Conservation (phyloP, 2,113 vertebrate genomes). For the Heptranchias perlo region DNA sequence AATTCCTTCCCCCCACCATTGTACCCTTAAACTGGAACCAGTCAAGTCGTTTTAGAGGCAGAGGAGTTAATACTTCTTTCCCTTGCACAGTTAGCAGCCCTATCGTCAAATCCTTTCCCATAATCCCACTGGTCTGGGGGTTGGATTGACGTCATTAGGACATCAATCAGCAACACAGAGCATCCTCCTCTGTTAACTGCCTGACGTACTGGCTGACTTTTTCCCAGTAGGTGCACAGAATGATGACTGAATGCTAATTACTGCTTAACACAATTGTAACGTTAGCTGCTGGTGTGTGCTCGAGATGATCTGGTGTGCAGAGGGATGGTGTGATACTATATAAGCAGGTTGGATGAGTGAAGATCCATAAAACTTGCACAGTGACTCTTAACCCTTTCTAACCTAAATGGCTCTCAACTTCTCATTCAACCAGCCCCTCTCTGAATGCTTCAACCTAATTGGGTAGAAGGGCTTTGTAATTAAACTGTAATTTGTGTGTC, state of each 20-base stretch:
- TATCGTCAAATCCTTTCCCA: neutral
- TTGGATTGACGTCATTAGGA: neutral
- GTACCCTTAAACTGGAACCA: neutral
- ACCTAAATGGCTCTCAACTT: neutral
- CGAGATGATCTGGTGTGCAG: neutral
- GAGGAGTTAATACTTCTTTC: neutral
- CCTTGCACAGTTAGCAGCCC: neutral
- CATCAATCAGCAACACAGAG: neutral
- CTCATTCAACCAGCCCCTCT: neutral
- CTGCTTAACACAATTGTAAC: neutral
- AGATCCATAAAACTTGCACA: neutral
- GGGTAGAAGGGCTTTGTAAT: neutral
- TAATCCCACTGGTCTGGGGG: neutral
- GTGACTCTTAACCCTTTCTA: neutral
- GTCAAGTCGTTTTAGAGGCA: neutral
- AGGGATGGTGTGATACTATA: neutral
- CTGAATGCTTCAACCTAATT: neutral
- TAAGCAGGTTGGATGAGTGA: neutral
- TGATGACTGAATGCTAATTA: conserved; percentile 11
- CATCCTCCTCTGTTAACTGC: neutral
- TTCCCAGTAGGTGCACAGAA: neutral
- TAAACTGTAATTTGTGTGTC: too few relatives aligned
- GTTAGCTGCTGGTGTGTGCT: neutral
- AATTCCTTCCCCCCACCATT: neutral
- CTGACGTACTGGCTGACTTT: neutral